Conservation (phyloP, 2,888 invertebrate species). For the Allolobophora icterica region DNA sequence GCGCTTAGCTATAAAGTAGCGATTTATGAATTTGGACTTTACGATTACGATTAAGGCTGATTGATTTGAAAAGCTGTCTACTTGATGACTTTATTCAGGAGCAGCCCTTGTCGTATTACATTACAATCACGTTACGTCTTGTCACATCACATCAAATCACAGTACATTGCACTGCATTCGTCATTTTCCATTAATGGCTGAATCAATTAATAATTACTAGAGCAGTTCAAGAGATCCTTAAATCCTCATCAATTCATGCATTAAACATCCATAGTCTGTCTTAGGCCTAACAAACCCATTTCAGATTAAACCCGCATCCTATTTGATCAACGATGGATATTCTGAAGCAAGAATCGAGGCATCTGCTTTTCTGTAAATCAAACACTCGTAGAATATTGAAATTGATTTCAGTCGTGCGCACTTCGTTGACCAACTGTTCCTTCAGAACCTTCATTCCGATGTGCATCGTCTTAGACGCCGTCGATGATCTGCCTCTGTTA, state of each 20-base stretch:
- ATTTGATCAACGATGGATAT: background rate
- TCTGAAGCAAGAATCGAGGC: too few relatives aligned
- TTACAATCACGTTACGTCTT: background rate
- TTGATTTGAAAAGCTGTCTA: background rate
- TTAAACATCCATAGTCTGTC: too few relatives aligned
- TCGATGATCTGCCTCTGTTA: too few relatives aligned
- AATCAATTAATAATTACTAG: background rate
- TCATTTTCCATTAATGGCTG: background rate
- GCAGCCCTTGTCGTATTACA: background rate
- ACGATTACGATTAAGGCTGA: too few relatives aligned
- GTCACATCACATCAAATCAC: too few relatives aligned
- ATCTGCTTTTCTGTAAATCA: background rate
- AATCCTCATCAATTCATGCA: background rate
- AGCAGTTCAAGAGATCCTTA: background rate
- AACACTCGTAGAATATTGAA: background rate
- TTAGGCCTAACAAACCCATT: too few relatives aligned
- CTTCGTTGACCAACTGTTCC: background rate
- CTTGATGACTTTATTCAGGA: background rate
- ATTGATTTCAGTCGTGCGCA: background rate
- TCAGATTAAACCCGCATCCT: background rate
- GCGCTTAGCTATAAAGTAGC: too few relatives aligned
- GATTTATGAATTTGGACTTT: too few relatives aligned
- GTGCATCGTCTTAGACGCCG: too few relatives aligned
- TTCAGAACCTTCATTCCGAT: background rate
- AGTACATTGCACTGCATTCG: background rate